A percentile compares a stretch with the other conserved stretches of the same genome.
phyloP scores from a whole-genome alignment of 2,113 vertebrate genomes.

The Rhipidura dahli region DNA sequence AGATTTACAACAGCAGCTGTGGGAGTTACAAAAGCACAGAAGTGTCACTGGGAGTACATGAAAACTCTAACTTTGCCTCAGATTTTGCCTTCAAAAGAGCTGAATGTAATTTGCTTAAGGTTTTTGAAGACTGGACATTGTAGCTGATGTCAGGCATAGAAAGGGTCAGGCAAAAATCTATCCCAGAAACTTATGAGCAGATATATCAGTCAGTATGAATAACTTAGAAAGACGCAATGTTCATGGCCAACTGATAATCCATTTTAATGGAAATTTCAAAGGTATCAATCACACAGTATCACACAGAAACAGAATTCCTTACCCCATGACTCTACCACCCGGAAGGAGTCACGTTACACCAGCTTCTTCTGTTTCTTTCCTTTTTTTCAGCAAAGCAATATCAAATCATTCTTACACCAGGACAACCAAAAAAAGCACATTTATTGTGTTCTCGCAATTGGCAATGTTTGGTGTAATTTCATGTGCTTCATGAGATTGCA shows the following conservation, averaged over 20 bases:
- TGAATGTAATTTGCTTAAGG: not conserved
- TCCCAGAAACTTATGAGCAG: not conserved
- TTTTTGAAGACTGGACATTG: not conserved
- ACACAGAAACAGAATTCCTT: not conserved
- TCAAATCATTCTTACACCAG: not conserved
- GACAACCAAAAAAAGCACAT: not conserved
- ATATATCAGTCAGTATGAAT: not conserved
- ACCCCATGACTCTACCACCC: not conserved
- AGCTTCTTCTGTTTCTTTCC: not conserved
- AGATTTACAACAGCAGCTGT: constrained; percentile 27
- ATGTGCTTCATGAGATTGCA: not conserved
- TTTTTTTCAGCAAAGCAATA: not conserved
- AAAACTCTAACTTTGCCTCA: not conserved
- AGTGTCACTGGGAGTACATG: not conserved
- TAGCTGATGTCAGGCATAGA: not conserved
- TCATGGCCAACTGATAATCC: not conserved
- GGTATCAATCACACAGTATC: not conserved
- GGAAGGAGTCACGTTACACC: not conserved
- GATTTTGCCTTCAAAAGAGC: not conserved
- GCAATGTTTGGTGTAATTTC: not conserved
- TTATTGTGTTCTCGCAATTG: not conserved
- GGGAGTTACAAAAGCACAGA: not conserved
- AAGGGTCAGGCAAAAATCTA: not conserved
- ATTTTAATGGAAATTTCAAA: not conserved
- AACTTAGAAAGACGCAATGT: not conserved